phyloP scores from a whole-genome alignment of 2,888 invertebrate species.

The Drosophila koepferae region DNA sequence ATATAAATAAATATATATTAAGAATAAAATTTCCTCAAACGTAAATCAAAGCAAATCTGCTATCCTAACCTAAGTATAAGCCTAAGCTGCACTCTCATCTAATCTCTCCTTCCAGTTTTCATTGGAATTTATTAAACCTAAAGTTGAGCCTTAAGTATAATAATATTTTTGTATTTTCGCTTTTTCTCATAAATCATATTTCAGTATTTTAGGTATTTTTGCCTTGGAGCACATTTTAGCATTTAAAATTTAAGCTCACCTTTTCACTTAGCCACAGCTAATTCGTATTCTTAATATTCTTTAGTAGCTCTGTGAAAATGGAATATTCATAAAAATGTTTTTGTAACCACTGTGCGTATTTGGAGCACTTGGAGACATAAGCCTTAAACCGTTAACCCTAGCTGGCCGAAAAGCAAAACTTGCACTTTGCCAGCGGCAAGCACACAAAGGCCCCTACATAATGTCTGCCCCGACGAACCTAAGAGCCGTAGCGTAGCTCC shows the following conservation, averaged over 20 bases:
- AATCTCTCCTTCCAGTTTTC: neutral
- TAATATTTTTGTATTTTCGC: too few species aligned
- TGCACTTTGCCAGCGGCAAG: slow-evolving; percentile 58
- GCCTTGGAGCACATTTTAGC: neutral
- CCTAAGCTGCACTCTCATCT: neutral
- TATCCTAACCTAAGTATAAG: neutral
- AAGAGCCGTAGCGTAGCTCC: neutral
- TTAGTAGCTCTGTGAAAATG: neutral
- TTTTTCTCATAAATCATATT: neutral
- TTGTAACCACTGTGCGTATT: slow-evolving; percentile 16
- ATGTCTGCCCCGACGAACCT: slow-evolving; percentile 4
- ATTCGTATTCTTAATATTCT: neutral
- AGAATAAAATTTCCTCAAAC: neutral
- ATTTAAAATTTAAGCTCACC: neutral
- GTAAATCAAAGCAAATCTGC: neutral
- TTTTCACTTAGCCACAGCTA: neutral
- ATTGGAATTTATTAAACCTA: neutral
- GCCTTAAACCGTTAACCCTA: slow-evolving; percentile 54
- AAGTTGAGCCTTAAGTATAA: neutral
- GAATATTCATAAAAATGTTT: neutral
- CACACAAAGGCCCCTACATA: slow-evolving; percentile 51
- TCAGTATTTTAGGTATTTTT: neutral
- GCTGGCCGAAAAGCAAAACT: slow-evolving; percentile 47
- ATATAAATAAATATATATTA: neutral
- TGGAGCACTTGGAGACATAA: slow-evolving; percentile 26